Conservation (phyloP, 2,797 vertebrate species). For the Megalops cyprinoides region DNA sequence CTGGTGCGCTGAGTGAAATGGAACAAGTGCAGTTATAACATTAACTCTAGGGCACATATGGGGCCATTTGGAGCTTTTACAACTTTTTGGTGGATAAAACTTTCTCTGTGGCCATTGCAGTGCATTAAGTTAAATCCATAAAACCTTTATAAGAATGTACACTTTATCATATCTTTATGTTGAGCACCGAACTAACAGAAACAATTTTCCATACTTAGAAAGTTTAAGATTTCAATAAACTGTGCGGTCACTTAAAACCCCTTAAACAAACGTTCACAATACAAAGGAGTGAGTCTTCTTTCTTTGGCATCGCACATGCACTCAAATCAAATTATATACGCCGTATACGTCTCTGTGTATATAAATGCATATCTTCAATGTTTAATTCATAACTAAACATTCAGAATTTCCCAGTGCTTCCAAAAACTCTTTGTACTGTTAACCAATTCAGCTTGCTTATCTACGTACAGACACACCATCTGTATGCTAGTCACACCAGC, state of each 20-base stretch:
- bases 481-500: neutral
- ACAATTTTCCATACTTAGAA: neutral
- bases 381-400: neutral
- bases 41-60: no score
- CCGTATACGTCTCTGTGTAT: slow-evolving; percentile 40
- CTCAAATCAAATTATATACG: slow-evolving; percentile 69
- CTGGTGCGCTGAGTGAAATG: neutral
- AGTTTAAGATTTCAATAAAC: slow-evolving; percentile 12
- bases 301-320: slow-evolving; percentile 60
- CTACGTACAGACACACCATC: neutral
- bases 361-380: slow-evolving; percentile 40
- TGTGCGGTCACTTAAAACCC: slow-evolving; percentile 63
- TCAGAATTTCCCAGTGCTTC: neutral
- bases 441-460: slow-evolving; percentile 1
- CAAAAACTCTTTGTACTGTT: neutral
- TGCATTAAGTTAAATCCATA: neutral
- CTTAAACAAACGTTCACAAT: slow-evolving; percentile 26
- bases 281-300: slow-evolving; percentile 57
- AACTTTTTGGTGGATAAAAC: no score
- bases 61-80: no score
- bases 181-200: neutral
- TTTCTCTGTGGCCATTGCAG: neutral
- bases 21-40: no score
- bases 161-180: neutral
- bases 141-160: neutral